Evolutionary conservation across 2,888 invertebrate species (phyloP), one percentile per base, ranked within the genome.

Genomic region (Trichogramma dendrolimi): DNA sequence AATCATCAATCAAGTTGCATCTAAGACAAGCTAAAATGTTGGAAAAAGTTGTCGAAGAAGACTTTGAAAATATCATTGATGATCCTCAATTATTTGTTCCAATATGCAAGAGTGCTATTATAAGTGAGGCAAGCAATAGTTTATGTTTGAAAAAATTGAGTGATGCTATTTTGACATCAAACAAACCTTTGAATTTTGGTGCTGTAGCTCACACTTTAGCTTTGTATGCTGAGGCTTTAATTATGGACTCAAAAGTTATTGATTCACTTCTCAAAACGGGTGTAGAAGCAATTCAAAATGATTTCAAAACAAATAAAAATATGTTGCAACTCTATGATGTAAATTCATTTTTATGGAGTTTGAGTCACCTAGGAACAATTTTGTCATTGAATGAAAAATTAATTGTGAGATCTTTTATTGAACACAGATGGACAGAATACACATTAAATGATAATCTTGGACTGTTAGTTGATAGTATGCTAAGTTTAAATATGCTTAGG

Each of bases 21-120:
- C 27, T 14, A 14, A 14, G 38, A 4, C 65, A 68, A 27, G 44
- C 46, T 2, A n/a, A 49, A 47, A 4, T 40, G 38, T 44, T 71
- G 14, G 67, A 71, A 52, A 60, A 70, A 43, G 72, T 72, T 49
- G 61, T 81, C n/a, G 72, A 76, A 61, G 68, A 75, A 40, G 76
- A 80, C 67, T 71, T 80, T 51, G 51, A 68, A 51, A 58, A 78
- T 44, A 64, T 82, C 5, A 43, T 71, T 6, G 73, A 74, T 51
- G 80, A 82, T 70, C 71, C 77, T 40, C 73, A 74, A 5, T 67
- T 80, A 44, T 75, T 81, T 59, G 66, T 79, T 14, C 77, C 80
- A 10, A 67, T 81, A 7, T 70, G 81, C 47, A 82, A 82, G 72
- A 76, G 77, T 6, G 60, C 82, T 27, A 70, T 80, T 60, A 76